Percentiles rank a stretch among this genome's conserved stretches.
phyloP scores from a whole-genome alignment of 1,140 invertebrate species.

The Drosophila lini region DNA sequence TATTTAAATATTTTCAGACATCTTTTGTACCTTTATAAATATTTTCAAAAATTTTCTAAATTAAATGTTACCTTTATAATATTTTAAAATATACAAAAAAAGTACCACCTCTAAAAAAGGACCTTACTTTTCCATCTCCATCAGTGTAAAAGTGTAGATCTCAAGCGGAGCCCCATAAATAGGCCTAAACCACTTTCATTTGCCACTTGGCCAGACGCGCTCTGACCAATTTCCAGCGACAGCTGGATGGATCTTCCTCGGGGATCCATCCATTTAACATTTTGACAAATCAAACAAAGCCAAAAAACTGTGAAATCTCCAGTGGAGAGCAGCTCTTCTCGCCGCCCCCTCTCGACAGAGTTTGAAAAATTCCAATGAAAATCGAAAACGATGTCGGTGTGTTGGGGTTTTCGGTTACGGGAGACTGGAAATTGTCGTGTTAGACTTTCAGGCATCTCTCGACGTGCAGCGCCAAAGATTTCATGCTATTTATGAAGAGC shows the following conservation, averaged over 20 bases:
- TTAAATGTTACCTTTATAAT: not conserved
- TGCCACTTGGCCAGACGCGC: slow-evolving; percentile 20
- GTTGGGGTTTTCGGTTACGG: slow-evolving; percentile 44
- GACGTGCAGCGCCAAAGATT: slow-evolving; percentile 75
- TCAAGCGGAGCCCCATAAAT: not conserved
- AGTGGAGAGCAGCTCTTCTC: slow-evolving; percentile 23
- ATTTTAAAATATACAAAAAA: accelerated
- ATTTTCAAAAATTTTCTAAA: not conserved
- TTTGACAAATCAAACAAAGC: slow-evolving; percentile 58
- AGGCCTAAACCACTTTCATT: slow-evolving; percentile 40
- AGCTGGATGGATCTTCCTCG: slow-evolving; percentile 26
- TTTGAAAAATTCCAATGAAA: slow-evolving; percentile 72
- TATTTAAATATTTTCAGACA: not conserved
- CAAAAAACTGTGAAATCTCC: slow-evolving; percentile 53
- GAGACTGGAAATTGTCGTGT: slow-evolving; percentile 73
- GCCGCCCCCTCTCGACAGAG: not conserved
- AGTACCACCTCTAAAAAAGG: not conserved
- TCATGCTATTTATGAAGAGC: slow-evolving; percentile 81
- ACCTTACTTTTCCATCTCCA: not conserved
- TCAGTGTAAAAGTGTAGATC: not conserved
- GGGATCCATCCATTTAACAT: slow-evolving; percentile 51
- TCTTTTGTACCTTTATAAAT: not conserved
- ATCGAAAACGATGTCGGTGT: slow-evolving; percentile 64
- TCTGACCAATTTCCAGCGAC: slow-evolving; percentile 37
- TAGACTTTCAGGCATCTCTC: slow-evolving; percentile 81